phyloP scores from a whole-genome alignment of 2,888 invertebrate species.

The Zele albiditarsus region DNA sequence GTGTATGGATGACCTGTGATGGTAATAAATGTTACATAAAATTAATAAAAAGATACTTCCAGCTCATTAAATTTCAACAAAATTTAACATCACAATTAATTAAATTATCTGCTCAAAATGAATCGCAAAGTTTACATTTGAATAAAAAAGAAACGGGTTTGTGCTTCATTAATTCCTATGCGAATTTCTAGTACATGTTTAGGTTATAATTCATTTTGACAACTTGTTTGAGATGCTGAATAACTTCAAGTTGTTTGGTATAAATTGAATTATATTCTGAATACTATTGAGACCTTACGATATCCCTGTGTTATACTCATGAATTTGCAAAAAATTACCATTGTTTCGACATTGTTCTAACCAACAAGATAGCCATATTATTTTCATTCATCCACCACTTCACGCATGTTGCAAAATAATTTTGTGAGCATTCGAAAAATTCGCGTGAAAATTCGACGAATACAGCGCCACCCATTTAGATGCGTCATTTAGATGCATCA shows the following conservation, averaged over 20 bases:
- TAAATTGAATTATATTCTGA: not conserved
- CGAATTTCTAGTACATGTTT: no score
- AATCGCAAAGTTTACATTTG: no score
- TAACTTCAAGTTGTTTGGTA: not conserved
- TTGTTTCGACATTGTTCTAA: slow-evolving; percentile 52
- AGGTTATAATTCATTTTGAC: no score
- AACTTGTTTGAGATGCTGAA: not conserved
- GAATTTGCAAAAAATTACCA: slow-evolving; percentile 51
- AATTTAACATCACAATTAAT: not conserved
- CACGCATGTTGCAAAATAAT: not conserved
- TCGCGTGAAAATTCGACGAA: not conserved
- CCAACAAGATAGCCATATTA: slow-evolving; percentile 56
- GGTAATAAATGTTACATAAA: slow-evolving; percentile 8
- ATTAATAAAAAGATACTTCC: not conserved
- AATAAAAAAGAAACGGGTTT: no score
- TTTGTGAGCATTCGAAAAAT: not conserved
- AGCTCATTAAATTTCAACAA: not conserved
- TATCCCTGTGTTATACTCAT: not conserved
- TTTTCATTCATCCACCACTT: not conserved
- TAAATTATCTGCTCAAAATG: no score
- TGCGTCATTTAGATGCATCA: no score
- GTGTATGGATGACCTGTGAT: slow-evolving; percentile 47
- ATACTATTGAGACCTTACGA: not conserved
- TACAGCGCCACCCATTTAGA: not conserved
- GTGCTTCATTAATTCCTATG: no score